Evolutionary conservation across 2,113 vertebrate genomes (phyloP), one percentile per base, ranked within the genome.

Genomic region (Tauraco erythrolophus): DNA sequence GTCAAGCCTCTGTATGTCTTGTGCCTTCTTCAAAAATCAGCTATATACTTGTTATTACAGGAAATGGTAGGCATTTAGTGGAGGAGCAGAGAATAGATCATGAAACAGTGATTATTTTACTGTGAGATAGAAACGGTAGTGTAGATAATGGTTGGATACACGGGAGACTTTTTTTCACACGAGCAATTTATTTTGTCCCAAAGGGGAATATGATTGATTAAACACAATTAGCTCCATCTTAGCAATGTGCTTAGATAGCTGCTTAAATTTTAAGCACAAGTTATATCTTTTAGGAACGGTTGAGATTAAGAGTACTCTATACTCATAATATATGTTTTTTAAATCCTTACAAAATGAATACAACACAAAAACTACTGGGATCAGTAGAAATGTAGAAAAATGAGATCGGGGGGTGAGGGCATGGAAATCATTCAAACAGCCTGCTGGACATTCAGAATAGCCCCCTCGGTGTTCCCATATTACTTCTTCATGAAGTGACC

Each of bases 381-480:
- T 72, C 46, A 61, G 37, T 25, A 75, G 77, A 87, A 93, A 88
- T 23, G 7, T 31, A 72, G 35, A 48, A 35, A 90, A 83, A 50
- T 6, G 2, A 1, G 17, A 31, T 37, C 3, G 0, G 18, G n/a
- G 30, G 2, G 2, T 51, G 9, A 65, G 54, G 54, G 9, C 15
- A 54, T 31, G 50, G 68, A 95, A 92, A 74, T 72, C 4, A 83
- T 48, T 90, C 78, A 57, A 69, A 9, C 35, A 82, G 19, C 37
- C 41, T 66, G 50, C 58, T 31, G 60, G 31, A 46, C 22, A 27
- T 74, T 62, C 19, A 21, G 25, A 94, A 74, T 61, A 74, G 14
- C 19, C 19, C 15, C 39, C 60, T 77, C 66, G 45, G 54, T 84
- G 41, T 46, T 91, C 35, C 37, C 18, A 54, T 65, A 61, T 69